phyloP scores from a whole-genome alignment of 2,888 invertebrate species.

The Drosophila emarginata region DNA sequence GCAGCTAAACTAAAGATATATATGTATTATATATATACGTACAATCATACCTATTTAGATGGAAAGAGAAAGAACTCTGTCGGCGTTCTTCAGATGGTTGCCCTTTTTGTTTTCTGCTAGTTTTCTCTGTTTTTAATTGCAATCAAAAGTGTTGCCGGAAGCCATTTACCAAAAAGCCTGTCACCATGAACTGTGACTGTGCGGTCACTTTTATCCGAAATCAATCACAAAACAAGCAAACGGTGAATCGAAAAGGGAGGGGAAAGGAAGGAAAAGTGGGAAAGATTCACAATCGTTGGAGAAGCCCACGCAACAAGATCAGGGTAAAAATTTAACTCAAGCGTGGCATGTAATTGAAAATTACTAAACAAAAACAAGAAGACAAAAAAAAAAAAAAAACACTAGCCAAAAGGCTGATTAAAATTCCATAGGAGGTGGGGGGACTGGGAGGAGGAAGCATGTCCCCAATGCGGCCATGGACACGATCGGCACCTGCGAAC shows the following conservation, averaged over 20 bases:
- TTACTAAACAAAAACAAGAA: slow-evolving; percentile 40
- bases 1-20: slow-evolving; percentile 38
- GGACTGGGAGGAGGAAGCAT: slow-evolving; percentile 41
- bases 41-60: slow-evolving; percentile 9
- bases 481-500: slow-evolving; percentile 35
- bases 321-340: slow-evolving; percentile 56
- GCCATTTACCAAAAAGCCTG: slow-evolving; percentile 72
- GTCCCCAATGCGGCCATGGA: slow-evolving; percentile 56
- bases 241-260: neutral
- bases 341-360: slow-evolving; percentile 77
- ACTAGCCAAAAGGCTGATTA: slow-evolving; percentile 61
- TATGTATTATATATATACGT: slow-evolving; percentile 38
- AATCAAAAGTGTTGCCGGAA: slow-evolving; percentile 77
- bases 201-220: slow-evolving; percentile 63
- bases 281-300: slow-evolving; percentile 61
- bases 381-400: neutral
- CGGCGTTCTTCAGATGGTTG: slow-evolving; percentile 41
- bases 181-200: slow-evolving; percentile 56
- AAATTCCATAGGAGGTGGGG: slow-evolving; percentile 56
- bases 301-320: slow-evolving; percentile 36
- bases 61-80: slow-evolving; percentile 21
- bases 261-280: slow-evolving; percentile 1
- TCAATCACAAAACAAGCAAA: slow-evolving; percentile 60
- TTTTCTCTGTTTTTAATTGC: slow-evolving; percentile 67
- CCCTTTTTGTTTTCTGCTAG: slow-evolving; percentile 67